phyloP scores from a whole-genome alignment of 2,888 invertebrate genomes.

The Limnephilus lunatus region DNA sequence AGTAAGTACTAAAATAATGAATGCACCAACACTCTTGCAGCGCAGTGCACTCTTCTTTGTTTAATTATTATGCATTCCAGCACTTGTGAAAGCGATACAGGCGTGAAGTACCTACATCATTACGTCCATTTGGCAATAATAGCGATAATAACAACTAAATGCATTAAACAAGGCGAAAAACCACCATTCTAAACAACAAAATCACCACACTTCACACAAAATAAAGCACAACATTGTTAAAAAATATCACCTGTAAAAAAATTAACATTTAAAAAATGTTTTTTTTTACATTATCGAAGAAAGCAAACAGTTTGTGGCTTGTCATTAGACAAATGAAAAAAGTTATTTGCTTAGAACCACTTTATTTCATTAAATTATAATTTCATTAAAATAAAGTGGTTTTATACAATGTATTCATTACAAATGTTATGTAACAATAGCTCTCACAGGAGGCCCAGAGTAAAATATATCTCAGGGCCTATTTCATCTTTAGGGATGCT shows the following conservation, averaged over 20 bases:
- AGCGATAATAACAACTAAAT: neutral
- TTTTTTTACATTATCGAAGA: no score
- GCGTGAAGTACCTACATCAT: neutral
- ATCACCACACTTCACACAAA: neutral
- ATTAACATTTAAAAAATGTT: neutral
- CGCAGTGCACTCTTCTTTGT: neutral
- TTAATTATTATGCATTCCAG: neutral
- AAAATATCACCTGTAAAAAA: neutral
- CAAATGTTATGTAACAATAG: no score
- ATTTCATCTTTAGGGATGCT: no score
- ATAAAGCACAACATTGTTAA: neutral
- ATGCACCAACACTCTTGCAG: neutral
- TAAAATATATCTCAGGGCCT: no score
- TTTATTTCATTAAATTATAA: no score
- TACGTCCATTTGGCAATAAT: neutral
- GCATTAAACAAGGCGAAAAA: neutral
- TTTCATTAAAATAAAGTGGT: no score
- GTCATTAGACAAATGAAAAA: no score
- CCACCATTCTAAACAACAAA: neutral
- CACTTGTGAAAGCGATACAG: neutral
- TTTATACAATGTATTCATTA: no score
- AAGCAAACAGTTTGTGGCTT: no score
- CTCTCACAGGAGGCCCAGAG: no score
- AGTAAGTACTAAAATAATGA: neutral
- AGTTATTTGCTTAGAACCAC: no score